phyloP scores from a whole-genome alignment of 2,113 vertebrate species.

The Carollia perspicillata region DNA sequence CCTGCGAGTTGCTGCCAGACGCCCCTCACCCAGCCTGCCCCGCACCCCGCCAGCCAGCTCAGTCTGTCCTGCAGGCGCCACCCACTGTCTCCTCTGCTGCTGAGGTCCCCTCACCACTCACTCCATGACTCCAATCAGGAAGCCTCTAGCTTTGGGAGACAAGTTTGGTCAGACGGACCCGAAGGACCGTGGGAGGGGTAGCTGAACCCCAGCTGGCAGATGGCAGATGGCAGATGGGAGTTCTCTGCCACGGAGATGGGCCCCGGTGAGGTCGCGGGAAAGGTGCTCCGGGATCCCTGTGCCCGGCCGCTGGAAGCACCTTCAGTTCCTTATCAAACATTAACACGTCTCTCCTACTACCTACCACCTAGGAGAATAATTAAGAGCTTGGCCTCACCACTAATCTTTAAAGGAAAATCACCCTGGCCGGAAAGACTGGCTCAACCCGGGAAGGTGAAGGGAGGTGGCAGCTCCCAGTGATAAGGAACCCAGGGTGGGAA shows the following conservation, averaged over 20 bases:
- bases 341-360: conserved; percentile 64
- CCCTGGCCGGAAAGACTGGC: conserved; percentile 70
- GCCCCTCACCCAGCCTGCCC: not conserved
- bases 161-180: not conserved
- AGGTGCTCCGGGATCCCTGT: not conserved
- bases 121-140: not conserved
- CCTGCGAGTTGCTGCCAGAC: not conserved
- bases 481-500: not conserved
- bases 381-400: conserved; percentile 68
- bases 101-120: not conserved
- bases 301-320: not conserved
- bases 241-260: not conserved
- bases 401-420: conserved; percentile 78
- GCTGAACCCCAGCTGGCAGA: too few relatives aligned
- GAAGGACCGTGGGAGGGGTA: not conserved
- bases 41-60: rapidly evolving
- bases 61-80: not conserved
- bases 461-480: not conserved
- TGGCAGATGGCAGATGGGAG: not conserved
- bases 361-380: conserved; percentile 69
- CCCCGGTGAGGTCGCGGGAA: not conserved
- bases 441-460: not conserved
- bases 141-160: not conserved
- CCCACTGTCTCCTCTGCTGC: not conserved
- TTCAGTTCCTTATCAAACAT: conserved; percentile 73